Base-by-base conservation (phyloP, 2,113 vertebrate species). In the Meriones unguiculatus region DNA sequence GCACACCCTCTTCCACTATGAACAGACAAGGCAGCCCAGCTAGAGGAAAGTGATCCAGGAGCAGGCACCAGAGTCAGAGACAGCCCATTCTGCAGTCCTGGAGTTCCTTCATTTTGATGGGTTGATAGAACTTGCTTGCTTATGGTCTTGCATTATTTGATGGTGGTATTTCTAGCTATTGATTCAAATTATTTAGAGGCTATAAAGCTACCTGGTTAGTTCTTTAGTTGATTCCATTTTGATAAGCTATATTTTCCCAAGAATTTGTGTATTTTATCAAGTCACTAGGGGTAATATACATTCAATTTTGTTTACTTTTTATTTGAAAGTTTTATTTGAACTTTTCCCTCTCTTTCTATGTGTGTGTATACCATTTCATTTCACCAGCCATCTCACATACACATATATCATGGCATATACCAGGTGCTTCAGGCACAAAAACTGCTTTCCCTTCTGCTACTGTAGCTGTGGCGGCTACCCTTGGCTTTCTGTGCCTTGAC, bases 101-200 rank as follows among this genome's bases (percentile, higher is more conserved):
- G 35, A 82, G 54, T 81, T 52, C 28, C 84, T 67, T 76, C 25
- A 4, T 5, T 24, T 62, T 67, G 35, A 59, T 52, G 50, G 46
- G 65, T 86, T 73, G 20, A 57, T 38, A 81, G 54, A 80, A 62
- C 2, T 87, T 95, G 57, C 18, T 90, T 93, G 18, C 73, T 88
- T 77, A 87, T 28, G 18, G 20, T 6, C 70, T 52, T 35, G 22
- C 28, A 13, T 67, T 41, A 65, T 76, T 87, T 90, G 46, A 32
- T 18, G 46, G 30, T 5, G 20, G 15, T 81, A 38, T 81, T 69
- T 90, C 13, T 90, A 73, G 62, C 4, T 62, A 52, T 35, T 87
- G 35, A 90, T 70, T 93, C 9, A 46, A 76, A 87, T 92, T 87
- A 70, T 41, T 67, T 91, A 88, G 90, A 84, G 5, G 5, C 69